phyloP scores from a whole-genome alignment of 2,888 invertebrate species.

The Mycalesis mineus region DNA sequence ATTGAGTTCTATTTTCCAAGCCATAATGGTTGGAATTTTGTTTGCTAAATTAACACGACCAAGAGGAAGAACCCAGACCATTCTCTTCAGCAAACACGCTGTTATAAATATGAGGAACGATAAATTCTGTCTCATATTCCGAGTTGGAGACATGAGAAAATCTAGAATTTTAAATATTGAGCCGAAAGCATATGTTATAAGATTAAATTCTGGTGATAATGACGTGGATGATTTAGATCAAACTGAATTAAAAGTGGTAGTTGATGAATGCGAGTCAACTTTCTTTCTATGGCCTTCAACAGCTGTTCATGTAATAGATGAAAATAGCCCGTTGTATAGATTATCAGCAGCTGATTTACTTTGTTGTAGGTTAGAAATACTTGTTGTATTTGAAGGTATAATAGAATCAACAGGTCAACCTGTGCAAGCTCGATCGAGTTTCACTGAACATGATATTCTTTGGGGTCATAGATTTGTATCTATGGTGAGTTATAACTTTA shows the following conservation, averaged over 20 bases:
- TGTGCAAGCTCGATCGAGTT: constrained; percentile 89
- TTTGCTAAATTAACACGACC: constrained; percentile 98
- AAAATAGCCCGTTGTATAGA: constrained; percentile 90
- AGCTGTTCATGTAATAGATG: constrained; percentile 93
- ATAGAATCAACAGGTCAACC: constrained; percentile 93
- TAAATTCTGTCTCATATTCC: constrained; percentile 90
- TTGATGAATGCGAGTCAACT: constrained; percentile 92
- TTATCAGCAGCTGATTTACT: constrained; percentile 93
- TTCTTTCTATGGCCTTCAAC: constrained; percentile 99
- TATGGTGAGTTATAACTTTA: constrained; percentile 85
- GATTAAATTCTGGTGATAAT: constrained; percentile 88
- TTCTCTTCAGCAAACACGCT: constrained; percentile 93
- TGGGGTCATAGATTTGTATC: constrained; percentile 93
- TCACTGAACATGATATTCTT: constrained; percentile 86
- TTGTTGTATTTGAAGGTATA: constrained; percentile 92
- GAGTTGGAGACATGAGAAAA: constrained; percentile 96
- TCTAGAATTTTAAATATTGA: constrained; percentile 96
- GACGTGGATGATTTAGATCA: constrained; percentile 86
- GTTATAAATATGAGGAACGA: constrained; percentile 93
- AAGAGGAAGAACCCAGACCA: constrained; percentile 94
- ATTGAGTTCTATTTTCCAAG: constrained; percentile 91
- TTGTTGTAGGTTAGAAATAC: constrained; percentile 89
- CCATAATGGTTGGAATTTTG: constrained; percentile 89
- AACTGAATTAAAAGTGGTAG: constrained; percentile 84
- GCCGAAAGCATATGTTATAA: constrained; percentile 89